Evolutionary conservation across 53 echinoderm and acorn worm genomes (phyloP).

Genomic region (Glandiceps talaboti): DNA sequence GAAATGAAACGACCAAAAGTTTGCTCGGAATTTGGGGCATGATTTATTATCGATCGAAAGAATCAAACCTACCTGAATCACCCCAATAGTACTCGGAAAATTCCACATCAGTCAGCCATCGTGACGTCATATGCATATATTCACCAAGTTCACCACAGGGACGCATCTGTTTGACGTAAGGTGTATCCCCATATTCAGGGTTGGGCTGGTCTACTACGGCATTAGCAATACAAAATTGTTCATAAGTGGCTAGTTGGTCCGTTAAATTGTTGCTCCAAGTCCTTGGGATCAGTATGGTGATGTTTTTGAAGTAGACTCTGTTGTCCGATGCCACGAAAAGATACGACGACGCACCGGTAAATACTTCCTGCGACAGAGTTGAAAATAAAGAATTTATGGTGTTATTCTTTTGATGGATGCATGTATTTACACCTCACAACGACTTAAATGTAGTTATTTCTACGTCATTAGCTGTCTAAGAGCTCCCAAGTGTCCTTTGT

Average conservation of each 20-base stretch:
- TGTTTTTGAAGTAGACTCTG: constrained; percentile 41
- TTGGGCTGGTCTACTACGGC: constrained; percentile 61
- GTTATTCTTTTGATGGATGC: too few species aligned
- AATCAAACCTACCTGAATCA: not conserved
- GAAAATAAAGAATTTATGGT: too few species aligned
- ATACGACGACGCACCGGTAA: constrained; percentile 37
- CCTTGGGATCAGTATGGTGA: constrained; percentile 66
- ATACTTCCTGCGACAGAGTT: constrained; percentile 9
- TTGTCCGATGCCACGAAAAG: constrained; percentile 44
- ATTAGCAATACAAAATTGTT: constrained; percentile 56
- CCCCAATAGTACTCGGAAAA: not conserved
- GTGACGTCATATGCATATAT: constrained; percentile 25
- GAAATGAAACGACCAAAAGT: too few species aligned
- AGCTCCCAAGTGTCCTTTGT: too few species aligned
- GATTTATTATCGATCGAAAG: too few species aligned
- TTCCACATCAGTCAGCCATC: not conserved
- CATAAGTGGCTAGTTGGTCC: constrained; percentile 39
- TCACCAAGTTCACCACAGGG: constrained; percentile 51
- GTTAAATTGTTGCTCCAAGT: constrained; percentile 46
- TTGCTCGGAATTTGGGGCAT: too few species aligned
- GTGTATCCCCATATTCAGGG: constrained; percentile 21
- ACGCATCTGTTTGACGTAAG: constrained; percentile 53
- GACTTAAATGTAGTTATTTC: too few species aligned
- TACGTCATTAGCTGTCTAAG: too few species aligned
- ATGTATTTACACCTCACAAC: too few species aligned